Evolutionary conservation across 53 echinoderm and acorn worm genomes (phyloP).

Genomic region (Patiria pectinifera): DNA sequence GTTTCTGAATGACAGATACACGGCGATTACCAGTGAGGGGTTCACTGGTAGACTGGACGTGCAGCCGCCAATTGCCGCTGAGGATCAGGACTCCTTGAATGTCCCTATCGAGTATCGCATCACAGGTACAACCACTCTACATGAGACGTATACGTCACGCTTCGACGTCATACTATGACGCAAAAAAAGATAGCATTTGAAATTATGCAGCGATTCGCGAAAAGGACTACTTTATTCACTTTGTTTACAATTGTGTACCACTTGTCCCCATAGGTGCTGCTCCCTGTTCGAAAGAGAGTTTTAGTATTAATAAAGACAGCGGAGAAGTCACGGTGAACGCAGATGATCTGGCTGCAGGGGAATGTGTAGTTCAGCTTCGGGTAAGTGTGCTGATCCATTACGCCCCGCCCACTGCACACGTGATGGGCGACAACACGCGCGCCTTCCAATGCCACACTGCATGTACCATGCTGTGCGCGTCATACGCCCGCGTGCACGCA

Average conservation of each 20-base stretch:
- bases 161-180: not conserved
- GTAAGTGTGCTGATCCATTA: not conserved
- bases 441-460: no score
- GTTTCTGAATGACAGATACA: constrained; percentile 1
- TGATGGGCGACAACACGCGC: no score
- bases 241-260: not conserved
- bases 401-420: no score
- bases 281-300: constrained; percentile 7
- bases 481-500: no score
- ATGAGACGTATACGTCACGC: not conserved
- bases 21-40: constrained; percentile 16
- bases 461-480: no score
- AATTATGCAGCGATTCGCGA: not conserved
- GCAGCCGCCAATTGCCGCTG: not conserved
- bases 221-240: not conserved
- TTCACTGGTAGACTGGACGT: not conserved
- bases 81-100: constrained; percentile 24
- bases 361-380: constrained; percentile 8
- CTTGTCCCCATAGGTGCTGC: not conserved
- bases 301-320: not conserved
- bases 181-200: not conserved
- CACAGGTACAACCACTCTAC: not conserved
- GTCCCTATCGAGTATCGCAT: not conserved
- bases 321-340: not conserved
- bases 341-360: not conserved